Conservation (phyloP, 2,888 invertebrate genomes). For the Oxyteleia sp. region DNA sequence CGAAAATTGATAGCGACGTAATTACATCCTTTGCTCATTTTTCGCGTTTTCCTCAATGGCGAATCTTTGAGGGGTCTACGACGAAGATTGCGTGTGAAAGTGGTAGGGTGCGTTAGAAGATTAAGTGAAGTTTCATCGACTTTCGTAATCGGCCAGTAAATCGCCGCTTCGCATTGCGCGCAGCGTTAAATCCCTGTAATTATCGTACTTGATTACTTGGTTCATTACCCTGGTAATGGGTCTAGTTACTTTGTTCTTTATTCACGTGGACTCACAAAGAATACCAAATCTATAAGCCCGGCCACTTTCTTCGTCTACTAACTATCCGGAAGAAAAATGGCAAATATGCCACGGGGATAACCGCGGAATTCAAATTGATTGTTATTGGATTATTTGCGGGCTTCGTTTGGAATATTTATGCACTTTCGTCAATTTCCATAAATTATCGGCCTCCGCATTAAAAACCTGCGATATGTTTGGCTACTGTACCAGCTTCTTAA, state of each 20-base stretch:
- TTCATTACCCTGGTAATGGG: conserved; percentile 77
- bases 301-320: conserved; percentile 55
- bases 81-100: conserved; percentile 57
- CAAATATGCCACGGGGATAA: conserved; percentile 15
- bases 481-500: neutral
- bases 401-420: conserved; percentile 25
- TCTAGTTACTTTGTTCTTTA: conserved; percentile 69
- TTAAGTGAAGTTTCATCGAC: conserved; percentile 74
- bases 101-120: conserved; percentile 63
- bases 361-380: conserved; percentile 32
- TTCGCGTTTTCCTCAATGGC: conserved; percentile 37
- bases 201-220: conserved; percentile 74
- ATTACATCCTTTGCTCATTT: conserved; percentile 50
- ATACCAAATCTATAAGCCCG: conserved; percentile 37
- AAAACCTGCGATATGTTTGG: conserved; percentile 1
- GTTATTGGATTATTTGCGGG: conserved; percentile 13
- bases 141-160: conserved; percentile 73
- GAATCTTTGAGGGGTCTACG: conserved; percentile 30
- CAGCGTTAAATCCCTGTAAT: conserved; percentile 75
- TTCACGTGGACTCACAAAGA: conserved; percentile 42
- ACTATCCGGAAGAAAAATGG: conserved; percentile 32
- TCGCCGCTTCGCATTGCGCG: conserved; percentile 57
- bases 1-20: conserved; percentile 46
- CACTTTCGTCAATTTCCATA: conserved; percentile 42
- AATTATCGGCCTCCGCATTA: conserved; percentile 17